These are phyloP conservation scores for Anas bahamensis DNA, from an alignment of 2,797 vertebrate species.

Conservation along the genomic window DNA sequence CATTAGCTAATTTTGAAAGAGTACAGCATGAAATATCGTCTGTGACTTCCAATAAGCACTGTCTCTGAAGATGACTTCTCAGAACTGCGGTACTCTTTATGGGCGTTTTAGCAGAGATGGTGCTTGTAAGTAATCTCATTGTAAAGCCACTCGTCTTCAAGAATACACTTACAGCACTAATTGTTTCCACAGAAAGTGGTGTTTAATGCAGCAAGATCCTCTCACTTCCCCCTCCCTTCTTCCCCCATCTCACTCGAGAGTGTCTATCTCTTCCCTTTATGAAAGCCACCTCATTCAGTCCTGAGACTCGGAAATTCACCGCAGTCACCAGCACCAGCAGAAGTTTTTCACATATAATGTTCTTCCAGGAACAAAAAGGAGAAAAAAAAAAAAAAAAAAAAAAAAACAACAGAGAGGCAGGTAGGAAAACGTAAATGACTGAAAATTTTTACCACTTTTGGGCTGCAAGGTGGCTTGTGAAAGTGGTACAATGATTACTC, in stretches of 20 bases:
- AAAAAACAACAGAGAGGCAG: background rate
- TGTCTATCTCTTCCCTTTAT: conserved; percentile 21
- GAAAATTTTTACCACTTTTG: background rate
- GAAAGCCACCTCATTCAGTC: conserved; percentile 3
- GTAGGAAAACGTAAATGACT: background rate
- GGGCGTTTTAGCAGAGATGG: conserved; percentile 75
- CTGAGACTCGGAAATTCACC: background rate
- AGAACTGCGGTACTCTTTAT: conserved; percentile 76
- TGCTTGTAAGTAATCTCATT: conserved; percentile 78
- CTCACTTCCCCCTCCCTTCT: conserved; percentile 42
- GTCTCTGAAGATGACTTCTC: conserved; percentile 75
- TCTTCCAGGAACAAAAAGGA: background rate
- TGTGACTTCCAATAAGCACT: conserved; percentile 78
- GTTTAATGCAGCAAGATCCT: conserved; percentile 74
- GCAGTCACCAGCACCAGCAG: background rate
- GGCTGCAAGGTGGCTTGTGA: background rate
- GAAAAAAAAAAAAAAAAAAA: background rate
- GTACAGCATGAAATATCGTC: conserved; percentile 53
- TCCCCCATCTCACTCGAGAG: background rate
- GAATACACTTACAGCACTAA: conserved; percentile 80
- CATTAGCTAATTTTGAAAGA: conserved; percentile 73
- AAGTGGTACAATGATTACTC: background rate
- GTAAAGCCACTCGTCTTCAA: conserved; percentile 73
- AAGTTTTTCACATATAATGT: background rate
- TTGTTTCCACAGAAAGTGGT: conserved; percentile 81